Percentiles rank a stretch among this genome's conserved stretches.
These are phyloP conservation scores for Meleagris gallopavo DNA, from an alignment of 2,113 vertebrate species.

Conservation along the genomic window DNA sequence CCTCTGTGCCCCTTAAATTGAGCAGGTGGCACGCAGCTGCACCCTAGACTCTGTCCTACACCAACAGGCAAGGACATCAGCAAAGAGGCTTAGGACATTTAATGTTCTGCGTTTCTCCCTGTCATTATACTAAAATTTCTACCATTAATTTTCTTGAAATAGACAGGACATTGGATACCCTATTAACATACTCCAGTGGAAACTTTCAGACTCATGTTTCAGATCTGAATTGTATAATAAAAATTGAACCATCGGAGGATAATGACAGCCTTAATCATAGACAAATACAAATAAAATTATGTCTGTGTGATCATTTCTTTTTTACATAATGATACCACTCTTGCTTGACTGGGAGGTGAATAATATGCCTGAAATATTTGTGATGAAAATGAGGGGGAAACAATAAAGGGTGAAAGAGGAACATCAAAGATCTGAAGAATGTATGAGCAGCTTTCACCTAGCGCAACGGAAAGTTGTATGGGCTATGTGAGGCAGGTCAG, in stretches of 20 bases:
- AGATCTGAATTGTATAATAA: neutral
- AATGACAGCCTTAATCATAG: neutral
- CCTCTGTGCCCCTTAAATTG: neutral
- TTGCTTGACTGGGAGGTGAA: neutral
- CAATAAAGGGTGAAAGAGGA: neutral
- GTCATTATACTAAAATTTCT: neutral
- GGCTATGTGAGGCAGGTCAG: neutral
- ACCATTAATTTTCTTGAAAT: neutral
- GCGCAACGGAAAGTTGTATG: neutral
- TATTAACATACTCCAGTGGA: neutral
- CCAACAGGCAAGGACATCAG: accelerated
- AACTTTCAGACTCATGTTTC: neutral
- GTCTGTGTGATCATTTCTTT: neutral
- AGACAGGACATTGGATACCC: neutral
- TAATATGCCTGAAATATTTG: neutral
- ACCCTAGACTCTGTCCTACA: neutral
- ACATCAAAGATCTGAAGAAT: neutral
- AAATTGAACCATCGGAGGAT: neutral
- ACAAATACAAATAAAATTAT: neutral
- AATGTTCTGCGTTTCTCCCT: neutral
- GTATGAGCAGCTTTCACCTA: neutral
- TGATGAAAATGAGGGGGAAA: neutral
- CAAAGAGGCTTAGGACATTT: neutral
- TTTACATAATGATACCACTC: neutral
- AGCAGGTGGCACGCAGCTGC: neutral